phyloP scores from a whole-genome alignment of 2,113 vertebrate genomes.

The Taurulus bubalis region DNA sequence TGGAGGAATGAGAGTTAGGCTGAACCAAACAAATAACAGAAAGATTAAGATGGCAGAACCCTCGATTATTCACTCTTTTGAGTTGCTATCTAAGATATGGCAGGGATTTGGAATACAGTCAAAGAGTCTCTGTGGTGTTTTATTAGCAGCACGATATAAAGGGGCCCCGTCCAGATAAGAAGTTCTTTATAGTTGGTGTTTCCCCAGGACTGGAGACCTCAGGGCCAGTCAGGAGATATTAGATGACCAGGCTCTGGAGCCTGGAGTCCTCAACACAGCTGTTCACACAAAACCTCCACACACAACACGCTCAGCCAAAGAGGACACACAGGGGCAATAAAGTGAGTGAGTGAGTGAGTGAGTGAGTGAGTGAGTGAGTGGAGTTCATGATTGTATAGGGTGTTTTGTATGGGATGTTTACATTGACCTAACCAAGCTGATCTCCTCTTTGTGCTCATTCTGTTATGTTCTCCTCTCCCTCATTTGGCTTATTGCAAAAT shows the following conservation, averaged over 20 bases:
- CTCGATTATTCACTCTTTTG: conserved; percentile 45
- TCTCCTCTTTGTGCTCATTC: conserved; percentile 50
- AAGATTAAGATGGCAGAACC: conserved; percentile 30
- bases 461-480: conserved; percentile 9
- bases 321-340: conserved; percentile 76
- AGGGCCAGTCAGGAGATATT: conserved; percentile 74
- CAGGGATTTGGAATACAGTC: conserved; percentile 63
- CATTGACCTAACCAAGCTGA: conserved; percentile 43
- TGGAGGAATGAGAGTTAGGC: conserved; percentile 16
- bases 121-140: conserved; percentile 70
- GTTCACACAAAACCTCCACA: conserved; percentile 81
- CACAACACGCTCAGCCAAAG: conserved; percentile 58
- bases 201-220: conserved; percentile 66
- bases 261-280: conserved; percentile 75
- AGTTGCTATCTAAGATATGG: conserved; percentile 55
- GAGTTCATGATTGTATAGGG: conserved; percentile 1
- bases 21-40: conserved; percentile 41
- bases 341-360: conserved; percentile 48
- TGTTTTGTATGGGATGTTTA: conserved; percentile 61
- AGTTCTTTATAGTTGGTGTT: conserved; percentile 73
- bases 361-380: conserved; percentile 32
- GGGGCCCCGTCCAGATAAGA: conserved; percentile 75
- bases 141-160: conserved; percentile 72
- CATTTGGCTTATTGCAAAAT: conserved; percentile 29
- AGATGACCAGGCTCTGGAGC: conserved; percentile 69